These are phyloP conservation scores for Margaritifera margaritifera DNA, from an alignment of 2,888 invertebrate genomes.

Conservation along the genomic window DNA sequence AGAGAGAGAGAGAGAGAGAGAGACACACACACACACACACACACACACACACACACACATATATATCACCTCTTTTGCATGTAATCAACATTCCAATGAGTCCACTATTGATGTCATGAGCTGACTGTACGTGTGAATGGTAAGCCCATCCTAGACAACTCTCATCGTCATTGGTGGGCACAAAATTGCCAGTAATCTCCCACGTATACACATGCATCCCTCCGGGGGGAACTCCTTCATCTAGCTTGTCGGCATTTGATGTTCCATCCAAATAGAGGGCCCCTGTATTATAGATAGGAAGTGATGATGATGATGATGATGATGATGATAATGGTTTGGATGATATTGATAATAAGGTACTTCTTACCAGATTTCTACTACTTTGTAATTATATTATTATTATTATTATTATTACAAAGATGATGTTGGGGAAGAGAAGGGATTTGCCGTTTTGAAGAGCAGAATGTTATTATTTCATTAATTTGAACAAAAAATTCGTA, in stretches of 20 bases:
- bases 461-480: no score
- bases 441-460: no score
- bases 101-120: constrained; percentile 43
- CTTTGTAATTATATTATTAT: no score
- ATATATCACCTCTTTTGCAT: constrained; percentile 42
- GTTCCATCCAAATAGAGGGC: constrained; percentile 46
- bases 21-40: background rate
- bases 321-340: no score
- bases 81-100: constrained; percentile 42
- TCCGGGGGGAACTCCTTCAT: constrained; percentile 47
- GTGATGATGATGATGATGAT: no score
- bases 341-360: no score
- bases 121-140: constrained; percentile 44
- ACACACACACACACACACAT: no score
- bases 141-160: constrained; percentile 48
- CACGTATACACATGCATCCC: constrained; percentile 35
- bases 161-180: constrained; percentile 41
- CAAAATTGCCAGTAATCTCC: constrained; percentile 31
- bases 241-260: constrained; percentile 18
- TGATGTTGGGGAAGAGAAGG: no score
- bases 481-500: no score
- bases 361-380: no score
- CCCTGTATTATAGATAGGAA: constrained; percentile 24
- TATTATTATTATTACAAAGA: no score
- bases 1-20: no score